Percentiles rank a stretch among this genome's conserved stretches.
Evolutionary conservation across 2,797 vertebrate species (phyloP).

Genomic region (Peromyscus attwateri): DNA sequence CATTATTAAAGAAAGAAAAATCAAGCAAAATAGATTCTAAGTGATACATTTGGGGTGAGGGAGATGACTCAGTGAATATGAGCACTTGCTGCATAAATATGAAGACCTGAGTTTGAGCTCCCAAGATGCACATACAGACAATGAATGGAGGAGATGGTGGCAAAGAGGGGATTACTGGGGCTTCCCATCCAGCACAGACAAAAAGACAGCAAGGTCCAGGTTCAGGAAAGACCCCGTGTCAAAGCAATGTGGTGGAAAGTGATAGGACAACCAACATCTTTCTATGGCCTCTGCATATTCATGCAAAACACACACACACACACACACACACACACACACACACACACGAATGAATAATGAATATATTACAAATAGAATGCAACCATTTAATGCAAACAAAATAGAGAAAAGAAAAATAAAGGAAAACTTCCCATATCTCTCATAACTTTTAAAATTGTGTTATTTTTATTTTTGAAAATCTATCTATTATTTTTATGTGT

Average conservation of each 20-base stretch:
- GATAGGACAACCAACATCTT: neutral
- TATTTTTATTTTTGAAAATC: neutral
- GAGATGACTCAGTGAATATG: too few species aligned
- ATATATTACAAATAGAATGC: neutral
- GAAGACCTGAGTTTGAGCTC: neutral
- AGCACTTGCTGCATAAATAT: neutral
- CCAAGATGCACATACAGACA: neutral
- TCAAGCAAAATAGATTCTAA: neutral
- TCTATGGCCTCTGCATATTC: neutral
- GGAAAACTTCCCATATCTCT: neutral
- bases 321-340: neutral
- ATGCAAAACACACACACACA: neutral
- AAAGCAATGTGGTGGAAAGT: neutral
- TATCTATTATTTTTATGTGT: neutral
- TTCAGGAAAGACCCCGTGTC: neutral
- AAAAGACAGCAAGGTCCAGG: too few species aligned
- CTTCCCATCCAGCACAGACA: neutral
- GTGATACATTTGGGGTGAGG: neutral
- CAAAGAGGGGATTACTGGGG: neutral
- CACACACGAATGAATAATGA: neutral
- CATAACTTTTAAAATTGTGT: neutral
- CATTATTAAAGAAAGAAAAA: neutral
- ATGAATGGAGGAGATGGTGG: too few species aligned
- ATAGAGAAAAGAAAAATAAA: neutral
- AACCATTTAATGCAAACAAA: slow-evolving; percentile 7